Evolutionary conservation across 2,797 vertebrate genomes (phyloP), one percentile per base, ranked within the genome.

Genomic region (Rhynchotus rufescens): DNA sequence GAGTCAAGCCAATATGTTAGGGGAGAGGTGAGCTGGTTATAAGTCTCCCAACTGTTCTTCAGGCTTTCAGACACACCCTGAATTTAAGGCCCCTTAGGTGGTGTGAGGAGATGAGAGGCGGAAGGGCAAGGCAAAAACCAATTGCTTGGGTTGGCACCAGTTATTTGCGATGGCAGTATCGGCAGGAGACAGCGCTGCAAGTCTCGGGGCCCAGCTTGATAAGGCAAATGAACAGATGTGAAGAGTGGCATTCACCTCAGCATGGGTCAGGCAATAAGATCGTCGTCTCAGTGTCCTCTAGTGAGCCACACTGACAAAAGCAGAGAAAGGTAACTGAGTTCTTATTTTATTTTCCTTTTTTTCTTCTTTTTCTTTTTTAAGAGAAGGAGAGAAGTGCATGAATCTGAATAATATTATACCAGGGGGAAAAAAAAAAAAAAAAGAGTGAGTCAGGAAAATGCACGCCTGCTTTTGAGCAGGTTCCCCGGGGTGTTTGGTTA

Each of bases 61-160:
- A 61, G 40, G 21, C 28, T 21, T 17, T 62, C 23, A 45, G 9
- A n/a, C 81, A 8, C 17, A 61, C 23, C 10, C 6, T 67, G 44
- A 76, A 51, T 47, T 88, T 45, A 79, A 62, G 88, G 15, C 30
- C 21, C 32, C 4, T 3, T 19, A 49, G 25, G 4, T 2, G 49
- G 15, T 56, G 7, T 3, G 3, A 64, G 40, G 34, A 54, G 40
- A 52, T 0, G 16, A 21, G 3, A 6, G 0, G 1, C 10, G 19
- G 19, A 88, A 9, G 15, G 38, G 10, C 17, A 72, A 49, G 40
- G 47, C 25, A 30, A 47, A 61, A 38, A 81, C 26, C 6, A 11
- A 5, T n/a, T 12, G 5, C 25, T 77, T 82, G 78, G 57, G 9
- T 34, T 68, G 15, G 15, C 12, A 10, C 10, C 0, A 1, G 40